A percentile compares a stretch with the other conserved stretches of the same genome.
phyloP scores from a whole-genome alignment of 2,113 vertebrate species.

The Pituophis catenifer region DNA sequence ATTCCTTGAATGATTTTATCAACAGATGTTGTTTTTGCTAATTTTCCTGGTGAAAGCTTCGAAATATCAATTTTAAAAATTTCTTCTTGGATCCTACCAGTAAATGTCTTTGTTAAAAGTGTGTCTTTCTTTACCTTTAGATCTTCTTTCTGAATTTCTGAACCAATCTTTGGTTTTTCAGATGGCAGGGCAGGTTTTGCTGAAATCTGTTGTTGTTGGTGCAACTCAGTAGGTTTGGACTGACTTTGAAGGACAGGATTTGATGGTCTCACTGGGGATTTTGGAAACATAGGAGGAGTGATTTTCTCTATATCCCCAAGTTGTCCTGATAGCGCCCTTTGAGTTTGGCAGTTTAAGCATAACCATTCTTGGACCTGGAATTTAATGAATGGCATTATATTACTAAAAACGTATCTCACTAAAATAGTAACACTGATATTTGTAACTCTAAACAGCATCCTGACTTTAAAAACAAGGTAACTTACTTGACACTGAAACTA shows the following conservation, averaged over 20 bases:
- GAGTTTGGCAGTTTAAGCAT: slow-evolving; percentile 94
- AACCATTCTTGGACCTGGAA: slow-evolving; percentile 91
- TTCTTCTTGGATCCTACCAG: slow-evolving; percentile 51
- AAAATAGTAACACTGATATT: neutral
- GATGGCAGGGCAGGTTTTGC: slow-evolving; percentile 14
- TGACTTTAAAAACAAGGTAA: neutral
- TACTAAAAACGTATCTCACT: slow-evolving; percentile 26
- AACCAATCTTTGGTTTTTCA: slow-evolving; percentile 62
- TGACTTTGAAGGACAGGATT: slow-evolving; percentile 51
- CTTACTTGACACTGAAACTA: neutral
- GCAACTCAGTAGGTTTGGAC: slow-evolving; percentile 47
- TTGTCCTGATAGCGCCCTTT: slow-evolving; percentile 86
- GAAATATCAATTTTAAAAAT: slow-evolving; percentile 43
- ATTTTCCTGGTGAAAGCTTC: slow-evolving; percentile 39
- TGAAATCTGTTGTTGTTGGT: slow-evolving; percentile 55
- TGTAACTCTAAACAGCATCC: neutral
- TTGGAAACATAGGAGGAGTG: slow-evolving; percentile 63
- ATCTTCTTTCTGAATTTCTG: slow-evolving; percentile 53
- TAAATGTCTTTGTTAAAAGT: slow-evolving; percentile 48
- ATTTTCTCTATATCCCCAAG: slow-evolving; percentile 79
- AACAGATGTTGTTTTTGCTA: neutral
- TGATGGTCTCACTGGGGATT: slow-evolving; percentile 66
- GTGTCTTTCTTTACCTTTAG: slow-evolving; percentile 57
- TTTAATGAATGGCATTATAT: slow-evolving; percentile 43
- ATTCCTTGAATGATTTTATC: slow-evolving; percentile 34